Base-by-base conservation (phyloP, 2,888 invertebrate genomes). In the Chorisops tibialis region DNA sequence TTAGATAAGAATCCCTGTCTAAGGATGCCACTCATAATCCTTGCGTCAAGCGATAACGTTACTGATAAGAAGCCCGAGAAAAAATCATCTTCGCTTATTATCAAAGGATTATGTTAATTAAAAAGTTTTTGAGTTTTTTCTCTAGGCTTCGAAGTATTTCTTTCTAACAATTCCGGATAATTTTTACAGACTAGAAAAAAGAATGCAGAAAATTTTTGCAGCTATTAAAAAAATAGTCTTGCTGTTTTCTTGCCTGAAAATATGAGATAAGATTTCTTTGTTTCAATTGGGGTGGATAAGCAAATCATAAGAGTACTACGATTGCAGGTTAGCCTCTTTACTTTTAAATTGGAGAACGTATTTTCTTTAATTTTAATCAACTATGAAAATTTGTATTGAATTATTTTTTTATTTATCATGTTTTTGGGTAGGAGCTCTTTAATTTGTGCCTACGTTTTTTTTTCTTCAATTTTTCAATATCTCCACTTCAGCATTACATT, bases 81-180 rank as follows among this genome's bases (percentile, higher is more conserved):
- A 59, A 18, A 37, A 18, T 19, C 21, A 11, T 59, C 38, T 37
- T 47, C 59, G 47, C 48, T 59, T 48, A 48, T 48, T 59, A 59
- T 48, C 35, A 19, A 24, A 47, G 47, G 59, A 59, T 59, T 59
- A 59, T 47, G 48, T 47, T 59, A 43, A 56, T 56, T 43, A 45
- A 39, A n/a, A 56, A 56, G n/a, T 59, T 30, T n/a, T 37, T 18
- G 24, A 45, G 30, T 14, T 19, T 54, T 54, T 14, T 41, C 41
- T n/a, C n/a, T n/a, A n/a, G n/a, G n/a, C n/a, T n/a, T n/a, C n/a
- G n/a, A n/a, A n/a, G n/a, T n/a, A 37, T 37, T 6, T 37, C 12
- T 37, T 37, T 37, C 12, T 37, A 9, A 9, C 12, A 37, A 9
- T 9, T 37, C 37, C 37, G 6, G 11, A 37, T 37, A n/a, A n/a